Base-by-base conservation (phyloP, 1,140 invertebrate genomes). In the Thaumetopoea pityocampa region DNA sequence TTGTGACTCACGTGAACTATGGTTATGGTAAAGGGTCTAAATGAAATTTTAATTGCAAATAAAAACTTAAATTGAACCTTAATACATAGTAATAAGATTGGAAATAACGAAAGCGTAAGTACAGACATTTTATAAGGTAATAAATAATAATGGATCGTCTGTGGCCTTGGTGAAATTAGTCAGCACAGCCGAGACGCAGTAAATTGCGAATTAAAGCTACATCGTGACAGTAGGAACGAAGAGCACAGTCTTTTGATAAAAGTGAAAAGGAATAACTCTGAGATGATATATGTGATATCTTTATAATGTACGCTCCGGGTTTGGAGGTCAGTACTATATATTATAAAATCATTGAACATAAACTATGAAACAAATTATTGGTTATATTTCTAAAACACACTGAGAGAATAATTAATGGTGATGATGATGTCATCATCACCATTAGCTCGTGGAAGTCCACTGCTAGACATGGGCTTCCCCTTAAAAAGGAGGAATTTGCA, bases 141-240 rank as follows among this genome's bases (percentile, higher is more conserved):
- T 81, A 81, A 81, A 82, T 82, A 82, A 79, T 82, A 78, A 76
- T 82, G 72, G 67, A 68, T 71, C 77, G 66, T 74, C 67, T 66
- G 58, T 66, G 78, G 68, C 78, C 78, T 82, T 82, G 68, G 63
- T 44, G 69, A 71, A 70, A 69, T 82, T 79, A 82, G 74, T 82
- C 72, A 76, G 37, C 50, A 33, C 23, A 36, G 62, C 64, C 65
- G 62, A 50, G 60, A 27, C 47, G 59, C 57, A 61, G 65, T 73
- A 69, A 67, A 77, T 73, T 68, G 59, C 66, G 62, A 63, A 67
- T 73, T 67, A 67, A 76, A 68, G 46, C 57, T 20, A 4, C 14
- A 22, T 16, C 27, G 43, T 47, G 43, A 45, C 48, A 45, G 35
- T 24, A 24, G 34, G 38, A 11, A 20, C 40, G 24, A 28, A 15